phyloP scores from a whole-genome alignment of 2,113 vertebrate species.

The Sciurus niger region DNA sequence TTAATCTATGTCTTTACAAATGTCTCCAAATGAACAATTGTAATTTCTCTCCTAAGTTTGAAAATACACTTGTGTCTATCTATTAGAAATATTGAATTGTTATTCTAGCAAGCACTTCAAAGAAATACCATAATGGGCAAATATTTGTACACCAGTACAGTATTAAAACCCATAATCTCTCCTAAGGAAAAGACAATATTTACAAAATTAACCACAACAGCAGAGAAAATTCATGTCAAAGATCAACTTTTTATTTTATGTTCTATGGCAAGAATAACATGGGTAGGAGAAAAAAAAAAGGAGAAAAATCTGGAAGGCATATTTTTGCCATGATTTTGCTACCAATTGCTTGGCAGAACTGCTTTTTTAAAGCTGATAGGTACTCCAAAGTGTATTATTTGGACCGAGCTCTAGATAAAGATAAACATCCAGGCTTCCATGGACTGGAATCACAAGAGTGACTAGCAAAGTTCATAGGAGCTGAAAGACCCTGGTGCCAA shows the following conservation, averaged over 20 bases:
- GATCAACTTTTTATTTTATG: neutral
- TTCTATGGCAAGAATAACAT: neutral
- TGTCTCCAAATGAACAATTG: constrained; percentile 31
- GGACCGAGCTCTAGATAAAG: constrained; percentile 68
- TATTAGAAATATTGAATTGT: constrained; percentile 56
- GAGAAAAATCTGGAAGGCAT: neutral
- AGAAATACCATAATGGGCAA: constrained; percentile 32
- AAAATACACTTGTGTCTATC: constrained; percentile 10
- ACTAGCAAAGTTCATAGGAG: constrained; percentile 82
- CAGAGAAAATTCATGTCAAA: constrained; percentile 46
- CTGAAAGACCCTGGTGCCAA: constrained; percentile 83
- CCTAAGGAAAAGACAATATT: constrained; percentile 64
- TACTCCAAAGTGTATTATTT: constrained; percentile 67
- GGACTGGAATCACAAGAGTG: constrained; percentile 77
- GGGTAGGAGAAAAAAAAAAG: neutral
- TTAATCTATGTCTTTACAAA: constrained; percentile 65
- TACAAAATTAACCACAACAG: constrained; percentile 47
- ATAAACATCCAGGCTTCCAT: constrained; percentile 80
- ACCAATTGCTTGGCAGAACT: constrained; percentile 42
- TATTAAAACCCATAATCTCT: constrained; percentile 56
- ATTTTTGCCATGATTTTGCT: constrained; percentile 61
- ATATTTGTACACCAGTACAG: constrained; percentile 40
- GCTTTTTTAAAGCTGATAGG: neutral
- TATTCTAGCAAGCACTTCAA: constrained; percentile 65
- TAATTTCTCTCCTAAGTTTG: constrained; percentile 30